Conservation (phyloP, 64 coral and sea anemone genomes). For the Dendronephthya gigantea region DNA sequence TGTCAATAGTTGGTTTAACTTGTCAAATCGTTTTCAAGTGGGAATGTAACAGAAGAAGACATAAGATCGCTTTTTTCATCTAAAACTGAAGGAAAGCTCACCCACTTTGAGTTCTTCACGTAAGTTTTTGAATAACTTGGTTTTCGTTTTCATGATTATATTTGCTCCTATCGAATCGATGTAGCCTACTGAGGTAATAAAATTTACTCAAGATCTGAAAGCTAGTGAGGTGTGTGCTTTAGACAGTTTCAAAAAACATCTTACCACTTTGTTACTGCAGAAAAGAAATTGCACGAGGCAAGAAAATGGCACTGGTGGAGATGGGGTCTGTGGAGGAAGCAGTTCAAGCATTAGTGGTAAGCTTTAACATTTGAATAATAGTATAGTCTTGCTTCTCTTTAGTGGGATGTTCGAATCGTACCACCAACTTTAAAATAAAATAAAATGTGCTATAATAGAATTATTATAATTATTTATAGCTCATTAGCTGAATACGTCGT, state of each 20-base stretch:
- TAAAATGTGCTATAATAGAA: no score
- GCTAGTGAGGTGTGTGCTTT: no score
- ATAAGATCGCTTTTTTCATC: neutral
- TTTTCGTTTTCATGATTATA: neutral
- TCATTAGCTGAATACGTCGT: no score
- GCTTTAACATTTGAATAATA: neutral
- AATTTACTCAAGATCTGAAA: no score
- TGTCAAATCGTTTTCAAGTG: neutral
- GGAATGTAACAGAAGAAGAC: neutral
- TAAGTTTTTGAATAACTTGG: neutral
- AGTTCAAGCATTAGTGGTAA: neutral
- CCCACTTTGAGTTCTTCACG: conserved; percentile 5
- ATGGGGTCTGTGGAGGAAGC: conserved; percentile 8
- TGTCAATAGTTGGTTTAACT: neutral
- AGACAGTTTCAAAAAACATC: no score
- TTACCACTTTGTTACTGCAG: neutral
- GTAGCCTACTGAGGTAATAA: no score
- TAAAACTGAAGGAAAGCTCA: neutral
- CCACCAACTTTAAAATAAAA: no score
- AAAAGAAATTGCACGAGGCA: neutral
- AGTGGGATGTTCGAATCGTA: no score
- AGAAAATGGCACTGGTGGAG: neutral
- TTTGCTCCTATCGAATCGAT: no score
- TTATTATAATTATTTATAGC: no score
- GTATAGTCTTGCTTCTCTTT: no score